These are phyloP conservation scores for Pterobdella sp. DNA, from an alignment of 2,888 invertebrate species.

Conservation along the genomic window DNA sequence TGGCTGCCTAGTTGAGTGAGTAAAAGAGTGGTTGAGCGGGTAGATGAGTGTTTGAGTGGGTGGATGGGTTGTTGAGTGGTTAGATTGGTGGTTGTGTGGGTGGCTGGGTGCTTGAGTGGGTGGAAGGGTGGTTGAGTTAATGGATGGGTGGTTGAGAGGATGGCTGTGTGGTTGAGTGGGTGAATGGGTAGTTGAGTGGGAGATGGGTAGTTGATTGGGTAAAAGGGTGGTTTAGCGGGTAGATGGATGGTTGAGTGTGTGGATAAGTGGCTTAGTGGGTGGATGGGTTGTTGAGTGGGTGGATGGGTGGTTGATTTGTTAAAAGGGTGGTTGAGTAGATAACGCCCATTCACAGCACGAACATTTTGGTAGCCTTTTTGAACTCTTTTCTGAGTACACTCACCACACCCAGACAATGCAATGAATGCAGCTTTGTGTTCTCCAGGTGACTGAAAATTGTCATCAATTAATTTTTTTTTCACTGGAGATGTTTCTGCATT, in stretches of 20 bases:
- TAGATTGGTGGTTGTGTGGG: no score
- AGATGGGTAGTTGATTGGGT: not conserved
- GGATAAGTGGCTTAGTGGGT: not conserved
- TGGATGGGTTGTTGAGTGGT: not conserved
- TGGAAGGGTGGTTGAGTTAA: not conserved
- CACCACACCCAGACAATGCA: slow-evolving; percentile 51
- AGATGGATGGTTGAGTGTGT: slow-evolving; percentile 39
- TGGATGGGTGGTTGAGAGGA: not conserved
- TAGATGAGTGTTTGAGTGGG: slow-evolving; percentile 41
- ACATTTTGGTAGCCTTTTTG: slow-evolving; percentile 49
- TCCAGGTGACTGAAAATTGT: slow-evolving; percentile 42
- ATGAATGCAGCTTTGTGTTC: slow-evolving; percentile 49
- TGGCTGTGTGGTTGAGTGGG: not conserved
- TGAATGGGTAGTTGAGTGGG: no score
- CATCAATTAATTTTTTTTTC: not conserved
- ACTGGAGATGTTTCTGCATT: no score
- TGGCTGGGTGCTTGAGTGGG: not conserved
- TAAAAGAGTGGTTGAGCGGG: slow-evolving; percentile 49
- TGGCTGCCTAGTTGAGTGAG: slow-evolving; percentile 45
- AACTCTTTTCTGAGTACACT: slow-evolving; percentile 50
- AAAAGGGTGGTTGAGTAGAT: not conserved
- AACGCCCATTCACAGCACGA: not conserved
- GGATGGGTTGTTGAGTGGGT: not conserved
- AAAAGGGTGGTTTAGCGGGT: not conserved
- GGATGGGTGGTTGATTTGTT: not conserved